phyloP scores from a whole-genome alignment of 1,140 invertebrate genomes.

The Drosophila mojavensis region DNA sequence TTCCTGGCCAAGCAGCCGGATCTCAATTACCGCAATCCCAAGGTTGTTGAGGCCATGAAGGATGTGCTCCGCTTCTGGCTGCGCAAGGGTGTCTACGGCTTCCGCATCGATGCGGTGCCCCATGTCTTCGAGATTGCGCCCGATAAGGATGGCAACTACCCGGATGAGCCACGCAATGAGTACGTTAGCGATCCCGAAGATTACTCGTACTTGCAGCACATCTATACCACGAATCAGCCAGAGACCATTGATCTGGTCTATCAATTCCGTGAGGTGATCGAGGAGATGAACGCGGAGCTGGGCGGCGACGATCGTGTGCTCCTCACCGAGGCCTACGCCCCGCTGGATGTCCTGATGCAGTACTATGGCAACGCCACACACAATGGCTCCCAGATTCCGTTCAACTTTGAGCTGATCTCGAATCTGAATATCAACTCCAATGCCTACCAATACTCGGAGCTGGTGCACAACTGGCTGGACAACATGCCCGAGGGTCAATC shows the following conservation, averaged over 20 bases:
- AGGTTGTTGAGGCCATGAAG: constrained; percentile 87
- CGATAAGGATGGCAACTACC: constrained; percentile 85
- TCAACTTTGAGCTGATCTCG: constrained; percentile 87
- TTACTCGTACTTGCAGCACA: constrained; percentile 87
- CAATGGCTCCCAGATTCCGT: constrained; percentile 87
- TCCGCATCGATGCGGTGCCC: constrained; percentile 89
- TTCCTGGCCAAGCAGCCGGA: constrained; percentile 90
- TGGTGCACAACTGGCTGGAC: constrained; percentile 86
- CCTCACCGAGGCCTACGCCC: constrained; percentile 89
- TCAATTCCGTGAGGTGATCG: constrained; percentile 85
- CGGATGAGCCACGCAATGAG: constrained; percentile 86
- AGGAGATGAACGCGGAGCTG: constrained; percentile 83
- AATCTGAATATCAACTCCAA: constrained; percentile 85
- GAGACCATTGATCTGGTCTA: constrained; percentile 86
- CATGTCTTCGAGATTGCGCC: constrained; percentile 86
- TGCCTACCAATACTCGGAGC: constrained; percentile 85
- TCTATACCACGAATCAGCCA: constrained; percentile 87
- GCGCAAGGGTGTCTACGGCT: constrained; percentile 89
- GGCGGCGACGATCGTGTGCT: constrained; percentile 86
- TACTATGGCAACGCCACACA: constrained; percentile 87
- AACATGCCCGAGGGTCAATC: constrained; percentile 86
- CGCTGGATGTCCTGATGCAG: constrained; percentile 86
- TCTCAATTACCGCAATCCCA: constrained; percentile 88
- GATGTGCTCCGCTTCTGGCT: constrained; percentile 90
- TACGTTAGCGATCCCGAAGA: constrained; percentile 76